These are phyloP conservation scores for Rhyacophila brunnea DNA, from an alignment of 1,140 invertebrate genomes.

Conservation along the genomic window DNA sequence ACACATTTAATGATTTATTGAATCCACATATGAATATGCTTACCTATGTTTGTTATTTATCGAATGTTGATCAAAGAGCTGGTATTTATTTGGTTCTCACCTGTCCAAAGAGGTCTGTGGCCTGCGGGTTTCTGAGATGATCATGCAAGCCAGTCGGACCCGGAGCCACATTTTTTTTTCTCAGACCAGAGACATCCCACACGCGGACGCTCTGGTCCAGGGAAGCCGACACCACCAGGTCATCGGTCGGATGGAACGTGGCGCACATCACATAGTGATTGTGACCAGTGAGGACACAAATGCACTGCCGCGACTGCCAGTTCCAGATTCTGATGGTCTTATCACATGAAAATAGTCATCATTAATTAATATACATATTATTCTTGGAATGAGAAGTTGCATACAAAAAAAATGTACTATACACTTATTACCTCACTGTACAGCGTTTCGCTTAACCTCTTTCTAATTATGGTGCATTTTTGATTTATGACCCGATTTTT, in stretches of 20 bases:
- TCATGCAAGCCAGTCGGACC: conserved; percentile 89
- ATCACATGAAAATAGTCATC: neutral
- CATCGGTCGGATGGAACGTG: conserved; percentile 95
- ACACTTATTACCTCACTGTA: too few relatives aligned
- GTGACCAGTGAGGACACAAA: conserved; percentile 94
- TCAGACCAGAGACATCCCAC: conserved; percentile 96
- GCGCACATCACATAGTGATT: conserved; percentile 99
- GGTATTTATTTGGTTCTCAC: too few relatives aligned
- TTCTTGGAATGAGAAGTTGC: too few relatives aligned
- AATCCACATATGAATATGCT: too few relatives aligned
- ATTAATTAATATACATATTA: too few relatives aligned
- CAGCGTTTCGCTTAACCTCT: too few relatives aligned
- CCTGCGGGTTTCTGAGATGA: conserved; percentile 81
- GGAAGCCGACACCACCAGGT: conserved; percentile 96
- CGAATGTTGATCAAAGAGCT: too few relatives aligned
- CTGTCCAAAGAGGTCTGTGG: conserved; percentile 92
- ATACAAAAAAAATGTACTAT: too few relatives aligned
- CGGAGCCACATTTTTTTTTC: conserved; percentile 97
- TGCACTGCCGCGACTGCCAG: conserved; percentile 98
- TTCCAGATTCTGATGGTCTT: conserved; percentile 98
- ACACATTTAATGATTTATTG: too few relatives aligned
- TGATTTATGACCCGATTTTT: too few relatives aligned
- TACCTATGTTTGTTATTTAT: too few relatives aligned
- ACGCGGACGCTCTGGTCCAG: conserved; percentile 97
- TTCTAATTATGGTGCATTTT: too few relatives aligned